phyloP scores from a whole-genome alignment of 1,140 invertebrate species.

The Contarinia nasturtii region DNA sequence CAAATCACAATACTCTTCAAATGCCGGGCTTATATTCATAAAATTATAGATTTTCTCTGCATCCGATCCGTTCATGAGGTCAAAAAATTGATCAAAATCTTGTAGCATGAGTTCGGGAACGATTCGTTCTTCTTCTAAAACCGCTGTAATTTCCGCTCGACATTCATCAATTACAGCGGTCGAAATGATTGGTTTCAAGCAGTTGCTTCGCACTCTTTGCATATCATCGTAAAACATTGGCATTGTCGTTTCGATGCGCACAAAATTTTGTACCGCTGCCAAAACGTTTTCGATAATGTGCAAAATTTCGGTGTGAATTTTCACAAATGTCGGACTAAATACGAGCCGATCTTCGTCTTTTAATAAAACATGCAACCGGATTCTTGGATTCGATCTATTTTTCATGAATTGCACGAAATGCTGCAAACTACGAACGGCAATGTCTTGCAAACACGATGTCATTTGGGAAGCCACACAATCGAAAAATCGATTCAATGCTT shows the following conservation, averaged over 20 bases:
- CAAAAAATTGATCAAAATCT: constrained; percentile 66
- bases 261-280: constrained; percentile 42
- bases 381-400: constrained; percentile 50
- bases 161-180: constrained; percentile 37
- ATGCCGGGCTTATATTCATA: constrained; percentile 38
- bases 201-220: constrained; percentile 13
- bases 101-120: constrained; percentile 45
- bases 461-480: constrained; percentile 70
- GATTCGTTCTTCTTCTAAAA: constrained; percentile 49
- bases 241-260: constrained; percentile 40
- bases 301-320: constrained; percentile 48
- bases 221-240: constrained; percentile 14
- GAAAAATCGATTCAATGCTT: constrained; percentile 54
- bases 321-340: constrained; percentile 64
- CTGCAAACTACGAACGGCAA: constrained; percentile 60
- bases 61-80: constrained; percentile 52
- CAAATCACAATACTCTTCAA: constrained; percentile 43
- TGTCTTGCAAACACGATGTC: constrained; percentile 62
- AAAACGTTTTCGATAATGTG: constrained; percentile 52
- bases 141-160: constrained; percentile 30
- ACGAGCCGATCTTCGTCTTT: constrained; percentile 40
- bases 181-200: constrained; percentile 42
- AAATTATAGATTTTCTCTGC: constrained; percentile 44
- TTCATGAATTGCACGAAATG: constrained; percentile 60
- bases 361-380: constrained; percentile 48